These are phyloP conservation scores for Ennomos quercinarius DNA, from an alignment of 2,888 invertebrate genomes.

Conservation along the genomic window DNA sequence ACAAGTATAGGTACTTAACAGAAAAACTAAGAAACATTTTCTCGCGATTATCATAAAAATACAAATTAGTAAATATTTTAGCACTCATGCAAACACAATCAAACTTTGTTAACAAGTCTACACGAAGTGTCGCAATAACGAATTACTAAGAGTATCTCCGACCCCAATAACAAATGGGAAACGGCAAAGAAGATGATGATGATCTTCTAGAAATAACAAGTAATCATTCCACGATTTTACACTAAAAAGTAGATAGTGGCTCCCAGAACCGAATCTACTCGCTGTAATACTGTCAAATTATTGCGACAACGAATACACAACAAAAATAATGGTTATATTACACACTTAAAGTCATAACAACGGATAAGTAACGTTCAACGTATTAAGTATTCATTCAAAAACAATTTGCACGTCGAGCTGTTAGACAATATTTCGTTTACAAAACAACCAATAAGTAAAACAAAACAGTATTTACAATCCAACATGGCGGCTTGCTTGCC, in stretches of 20 bases:
- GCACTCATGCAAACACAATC: slow-evolving; percentile 49
- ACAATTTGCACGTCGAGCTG: slow-evolving; percentile 28
- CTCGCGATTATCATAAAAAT: slow-evolving; percentile 23
- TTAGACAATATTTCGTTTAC: slow-evolving; percentile 27
- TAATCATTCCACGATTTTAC: no score
- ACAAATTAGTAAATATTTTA: slow-evolving; percentile 19
- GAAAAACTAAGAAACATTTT: slow-evolving; percentile 6
- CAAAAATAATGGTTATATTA: slow-evolving; percentile 15
- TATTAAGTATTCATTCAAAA: slow-evolving; percentile 14
- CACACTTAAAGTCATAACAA: slow-evolving; percentile 4
- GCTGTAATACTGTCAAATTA: slow-evolving; percentile 1
- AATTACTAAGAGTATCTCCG: no score
- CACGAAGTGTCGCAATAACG: slow-evolving; percentile 35
- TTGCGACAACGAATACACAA: slow-evolving; percentile 14
- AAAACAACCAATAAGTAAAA: slow-evolving; percentile 30
- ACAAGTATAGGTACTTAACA: background rate
- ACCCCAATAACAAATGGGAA: no score
- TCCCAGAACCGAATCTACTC: no score
- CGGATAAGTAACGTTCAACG: background rate
- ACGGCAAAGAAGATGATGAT: no score
- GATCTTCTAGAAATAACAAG: no score
- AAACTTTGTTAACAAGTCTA: slow-evolving; percentile 46
- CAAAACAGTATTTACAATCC: slow-evolving; percentile 19
- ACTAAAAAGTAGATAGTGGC: no score
- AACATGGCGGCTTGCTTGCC: slow-evolving; percentile 37